Evolutionary conservation across 2,888 invertebrate species (phyloP).

Genomic region (Chouioia cunea): DNA sequence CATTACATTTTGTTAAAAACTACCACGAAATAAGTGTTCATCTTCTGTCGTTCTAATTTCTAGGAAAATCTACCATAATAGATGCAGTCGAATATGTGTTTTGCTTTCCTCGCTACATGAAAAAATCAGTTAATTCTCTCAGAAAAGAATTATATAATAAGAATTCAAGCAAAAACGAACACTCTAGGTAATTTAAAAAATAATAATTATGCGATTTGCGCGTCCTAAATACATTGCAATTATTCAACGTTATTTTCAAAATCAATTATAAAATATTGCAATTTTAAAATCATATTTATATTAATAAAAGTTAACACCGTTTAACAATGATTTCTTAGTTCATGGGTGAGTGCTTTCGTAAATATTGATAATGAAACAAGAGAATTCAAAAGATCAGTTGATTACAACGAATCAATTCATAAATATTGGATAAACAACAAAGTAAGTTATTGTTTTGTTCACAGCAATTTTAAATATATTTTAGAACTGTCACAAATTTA

Average conservation of each 20-base stretch:
- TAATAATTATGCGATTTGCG: too few relatives aligned
- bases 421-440: slow-evolving; percentile 13
- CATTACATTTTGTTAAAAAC: too few relatives aligned
- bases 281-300: too few relatives aligned
- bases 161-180: not conserved
- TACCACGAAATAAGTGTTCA: too few relatives aligned
- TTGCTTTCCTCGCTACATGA: slow-evolving; percentile 31
- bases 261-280: too few relatives aligned
- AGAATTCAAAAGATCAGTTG: slow-evolving; percentile 25
- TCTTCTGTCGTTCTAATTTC: slow-evolving; percentile 45
- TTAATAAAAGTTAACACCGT: too few relatives aligned
- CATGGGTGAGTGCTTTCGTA: slow-evolving; percentile 25
- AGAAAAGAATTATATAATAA: slow-evolving; percentile 13
- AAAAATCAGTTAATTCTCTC: slow-evolving; percentile 13
- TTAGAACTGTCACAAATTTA: not conserved
- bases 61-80: slow-evolving; percentile 99
- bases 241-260: too few relatives aligned
- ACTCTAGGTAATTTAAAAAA: slow-evolving; percentile 34
- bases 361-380: slow-evolving; percentile 2
- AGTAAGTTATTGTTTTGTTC: slow-evolving; percentile 8
- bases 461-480: slow-evolving; percentile 1
- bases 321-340: slow-evolving; percentile 25
- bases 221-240: too few relatives aligned
- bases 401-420: slow-evolving; percentile 13
- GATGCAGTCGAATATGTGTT: slow-evolving; percentile 97